Base-by-base conservation (phyloP, 2,113 vertebrate genomes). In the Oreotrochilus melanogaster region DNA sequence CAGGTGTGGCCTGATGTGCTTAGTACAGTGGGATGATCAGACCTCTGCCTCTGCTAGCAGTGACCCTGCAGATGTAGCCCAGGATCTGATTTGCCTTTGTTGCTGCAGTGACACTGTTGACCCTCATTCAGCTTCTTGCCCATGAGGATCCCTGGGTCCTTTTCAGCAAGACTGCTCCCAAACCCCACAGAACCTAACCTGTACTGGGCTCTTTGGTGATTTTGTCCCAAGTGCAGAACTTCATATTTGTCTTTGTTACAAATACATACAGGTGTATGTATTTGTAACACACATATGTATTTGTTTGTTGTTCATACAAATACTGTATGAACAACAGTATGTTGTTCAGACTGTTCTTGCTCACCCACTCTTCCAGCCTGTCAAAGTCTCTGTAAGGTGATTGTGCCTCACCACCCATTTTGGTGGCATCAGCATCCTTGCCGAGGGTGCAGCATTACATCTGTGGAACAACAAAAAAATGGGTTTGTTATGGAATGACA, bases 1-100 rank as follows among this genome's bases (percentile, higher is more conserved):
- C 6, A 6, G 28, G 6, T 6, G 19, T 9, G 7, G 8, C 22
- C 39, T 51, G 31, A 57, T 2, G 1, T 21, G 4, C 12, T 27
- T 17, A 33, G 25, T 42, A 61, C 33, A 75, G 28, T 9, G 39
- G 21, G 7, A 7, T 39, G 35, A 39, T 43, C 28, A 39, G 13
- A 37, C 10, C 22, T 67, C 47, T 81, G 5, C 16, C 24, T 66
- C 51, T 75, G 25, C 15, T 33, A 37, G 12, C 27, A 70, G 27
- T 12, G 16, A 14, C 19, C 19, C n/a, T 33, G 10, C 3, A 4
- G 37, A 47, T 31, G 19, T 47, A 91, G 58, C 4, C 10, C 22
- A 64, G 43, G 11, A 43, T 14, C 24, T 3, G 2, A 21, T 28
- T 67, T 62, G 30, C 42, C 42, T 56, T 42, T 71, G 33, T 30